Evolutionary conservation across 2,797 vertebrate genomes (phyloP), one percentile per base, ranked within the genome.

Genomic region (Clamator glandarius): DNA sequence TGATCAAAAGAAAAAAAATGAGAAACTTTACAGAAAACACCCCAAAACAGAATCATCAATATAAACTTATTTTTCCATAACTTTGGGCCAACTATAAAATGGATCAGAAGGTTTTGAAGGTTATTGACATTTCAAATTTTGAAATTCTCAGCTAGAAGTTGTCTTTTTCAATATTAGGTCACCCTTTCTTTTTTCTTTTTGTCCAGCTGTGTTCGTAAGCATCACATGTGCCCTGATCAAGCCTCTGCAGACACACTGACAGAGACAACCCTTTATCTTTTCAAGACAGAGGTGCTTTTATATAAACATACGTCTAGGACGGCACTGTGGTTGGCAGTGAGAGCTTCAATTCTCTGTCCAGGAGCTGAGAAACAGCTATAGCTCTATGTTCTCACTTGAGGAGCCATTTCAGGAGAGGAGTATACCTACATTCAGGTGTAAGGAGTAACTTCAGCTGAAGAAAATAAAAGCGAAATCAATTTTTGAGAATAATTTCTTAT

Each of bases 241-340:
- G 57, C 62, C 48, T 51, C 52, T 66, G 72, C 48, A 46, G 36
- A 5, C 70, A 66, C 62, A n/a, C 50, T 57, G 84, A 55, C 39
- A 63, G 75, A 73, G 83, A 36, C 61, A 82, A 36, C 51, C 76
- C 72, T 82, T 82, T 66, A 74, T 74, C 62, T 62, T 91, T 88
- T 69, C 72, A 74, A 70, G 80, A 21, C 55, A 69, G 61, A 84
- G 76, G n/a, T 72, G 50, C 84, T 95, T 93, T 84, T 73, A 74
- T 78, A 66, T 20, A 88, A 85, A 74, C 42, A 74, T 21, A 46
- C 2, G 0, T 46, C 61, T 51, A n/a, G 55, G 28, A 72, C 44
- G 84, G 44, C 70, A 26, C 55, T 29, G 41, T 50, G 64, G 59
- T 44, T 61, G 61, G 52, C 66, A 82, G 70, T 3, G 51, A 77